phyloP scores from a whole-genome alignment of 2,888 invertebrate genomes.

The Caenorhabditis virilis region DNA sequence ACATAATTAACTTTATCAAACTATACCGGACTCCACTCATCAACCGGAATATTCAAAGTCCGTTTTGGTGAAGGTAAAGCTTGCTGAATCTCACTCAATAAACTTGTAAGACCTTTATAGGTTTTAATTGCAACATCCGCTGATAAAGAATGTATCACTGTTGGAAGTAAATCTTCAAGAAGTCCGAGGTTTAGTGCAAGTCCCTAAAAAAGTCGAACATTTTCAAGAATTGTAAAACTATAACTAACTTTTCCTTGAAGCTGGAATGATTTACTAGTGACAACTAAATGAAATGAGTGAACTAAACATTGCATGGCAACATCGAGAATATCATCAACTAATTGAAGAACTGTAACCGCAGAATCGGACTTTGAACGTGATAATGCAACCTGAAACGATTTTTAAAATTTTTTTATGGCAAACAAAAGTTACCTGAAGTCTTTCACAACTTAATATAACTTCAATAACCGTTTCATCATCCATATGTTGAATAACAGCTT shows the following conservation, averaged over 20 bases:
- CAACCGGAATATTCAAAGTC: conserved; percentile 38
- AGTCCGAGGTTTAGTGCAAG: conserved; percentile 79
- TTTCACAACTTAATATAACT: conserved; percentile 83
- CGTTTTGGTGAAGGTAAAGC: conserved; percentile 31
- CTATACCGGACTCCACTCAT: conserved; percentile 58
- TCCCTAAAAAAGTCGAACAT: conserved; percentile 70
- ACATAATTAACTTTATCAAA: no score
- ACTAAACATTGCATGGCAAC: conserved; percentile 82
- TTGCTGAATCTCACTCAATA: conserved; percentile 21
- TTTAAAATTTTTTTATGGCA: no score
- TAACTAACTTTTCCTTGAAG: conserved; percentile 74
- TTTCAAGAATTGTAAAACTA: conserved; percentile 5
- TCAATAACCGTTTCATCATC: conserved; percentile 82
- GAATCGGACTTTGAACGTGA: conserved; percentile 73
- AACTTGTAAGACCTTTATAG: conserved; percentile 71
- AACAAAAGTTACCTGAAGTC: conserved; percentile 75
- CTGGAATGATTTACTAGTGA: conserved; percentile 77
- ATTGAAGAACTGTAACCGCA: conserved; percentile 81
- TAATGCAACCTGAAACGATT: conserved; percentile 47
- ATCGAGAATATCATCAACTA: conserved; percentile 82
- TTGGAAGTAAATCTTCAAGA: conserved; percentile 80
- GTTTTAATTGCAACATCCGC: conserved; percentile 84
- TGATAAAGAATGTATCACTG: conserved; percentile 80
- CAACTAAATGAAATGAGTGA: conserved; percentile 79
- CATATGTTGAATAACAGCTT: conserved; percentile 52